Conservation (phyloP, 2,888 invertebrate species). For the Ornithoptera priamus region DNA sequence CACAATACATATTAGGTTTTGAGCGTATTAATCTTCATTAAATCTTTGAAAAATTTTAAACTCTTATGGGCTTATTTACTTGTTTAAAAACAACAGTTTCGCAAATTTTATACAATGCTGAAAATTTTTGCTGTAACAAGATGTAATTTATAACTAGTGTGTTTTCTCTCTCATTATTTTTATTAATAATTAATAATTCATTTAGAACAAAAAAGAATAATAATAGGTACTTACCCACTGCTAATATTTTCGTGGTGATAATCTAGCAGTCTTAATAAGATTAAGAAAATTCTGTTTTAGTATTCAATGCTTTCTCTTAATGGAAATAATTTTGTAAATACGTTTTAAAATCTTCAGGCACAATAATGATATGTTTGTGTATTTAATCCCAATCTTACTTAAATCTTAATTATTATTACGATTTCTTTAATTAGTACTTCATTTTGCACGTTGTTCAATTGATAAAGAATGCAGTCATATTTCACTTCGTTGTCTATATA, state of each 20-base stretch:
- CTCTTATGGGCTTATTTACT: neutral
- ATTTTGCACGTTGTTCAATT: conserved; percentile 33
- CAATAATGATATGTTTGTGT: conserved; percentile 73
- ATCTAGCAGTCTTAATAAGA: conserved; percentile 13
- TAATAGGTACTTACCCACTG: conserved; percentile 14
- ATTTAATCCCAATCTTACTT: conserved; percentile 35
- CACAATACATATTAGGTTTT: neutral
- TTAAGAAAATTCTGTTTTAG: conserved; percentile 7
- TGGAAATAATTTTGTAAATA: conserved; percentile 37
- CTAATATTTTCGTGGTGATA: conserved; percentile 1
- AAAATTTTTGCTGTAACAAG: neutral
- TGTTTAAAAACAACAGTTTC: neutral
- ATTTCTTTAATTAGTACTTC: conserved; percentile 30
- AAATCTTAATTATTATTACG: conserved; percentile 53
- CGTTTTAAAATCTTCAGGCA: conserved; percentile 64
- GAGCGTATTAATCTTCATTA: neutral
- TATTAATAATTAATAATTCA: too few relatives aligned
- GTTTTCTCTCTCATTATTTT: neutral
- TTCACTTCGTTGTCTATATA: conserved; percentile 31
- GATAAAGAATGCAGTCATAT: conserved; percentile 18
- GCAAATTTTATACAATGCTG: neutral
- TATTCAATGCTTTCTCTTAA: conserved; percentile 14
- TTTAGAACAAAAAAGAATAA: neutral
- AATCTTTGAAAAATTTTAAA: neutral
- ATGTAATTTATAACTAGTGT: neutral